phyloP scores from a whole-genome alignment of 2,888 invertebrate species.

The Gerris lacustris region DNA sequence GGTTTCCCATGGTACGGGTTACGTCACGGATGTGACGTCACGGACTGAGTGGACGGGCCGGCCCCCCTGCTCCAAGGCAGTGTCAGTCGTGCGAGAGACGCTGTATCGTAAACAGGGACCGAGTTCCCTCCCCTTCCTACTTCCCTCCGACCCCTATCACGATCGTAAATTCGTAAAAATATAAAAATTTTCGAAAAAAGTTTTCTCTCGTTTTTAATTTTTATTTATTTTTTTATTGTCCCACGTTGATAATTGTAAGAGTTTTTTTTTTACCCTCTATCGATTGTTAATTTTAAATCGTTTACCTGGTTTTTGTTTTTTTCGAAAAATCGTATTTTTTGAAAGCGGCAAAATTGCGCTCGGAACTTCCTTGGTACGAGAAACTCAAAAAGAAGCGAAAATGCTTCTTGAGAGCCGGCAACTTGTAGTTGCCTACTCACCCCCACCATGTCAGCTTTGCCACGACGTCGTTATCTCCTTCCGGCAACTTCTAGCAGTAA shows the following conservation, averaged over 20 bases:
- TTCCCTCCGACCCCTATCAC: too few relatives aligned
- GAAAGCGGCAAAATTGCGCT: too few relatives aligned
- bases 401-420: constrained; percentile 7
- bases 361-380: background rate
- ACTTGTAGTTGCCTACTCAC: constrained; percentile 6
- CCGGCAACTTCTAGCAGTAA: background rate
- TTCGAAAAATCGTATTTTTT: too few relatives aligned
- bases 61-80: background rate
- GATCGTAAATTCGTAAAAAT: too few relatives aligned
- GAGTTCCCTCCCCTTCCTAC: background rate
- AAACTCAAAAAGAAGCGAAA: background rate
- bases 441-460: constrained; percentile 6
- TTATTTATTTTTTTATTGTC: background rate
- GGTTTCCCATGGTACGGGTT: too few relatives aligned
- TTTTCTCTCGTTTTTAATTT: too few relatives aligned
- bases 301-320: background rate
- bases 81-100: constrained; percentile 1
- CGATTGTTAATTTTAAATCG: background rate
- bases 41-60: background rate
- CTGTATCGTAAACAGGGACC: background rate
- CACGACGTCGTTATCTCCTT: constrained; percentile 2
- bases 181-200: too few relatives aligned
- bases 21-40: too few relatives aligned
- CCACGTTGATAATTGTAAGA: background rate
- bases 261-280: background rate